These are phyloP conservation scores for Erebia epiphron DNA, from an alignment of 2,888 invertebrate species.

Conservation along the genomic window DNA sequence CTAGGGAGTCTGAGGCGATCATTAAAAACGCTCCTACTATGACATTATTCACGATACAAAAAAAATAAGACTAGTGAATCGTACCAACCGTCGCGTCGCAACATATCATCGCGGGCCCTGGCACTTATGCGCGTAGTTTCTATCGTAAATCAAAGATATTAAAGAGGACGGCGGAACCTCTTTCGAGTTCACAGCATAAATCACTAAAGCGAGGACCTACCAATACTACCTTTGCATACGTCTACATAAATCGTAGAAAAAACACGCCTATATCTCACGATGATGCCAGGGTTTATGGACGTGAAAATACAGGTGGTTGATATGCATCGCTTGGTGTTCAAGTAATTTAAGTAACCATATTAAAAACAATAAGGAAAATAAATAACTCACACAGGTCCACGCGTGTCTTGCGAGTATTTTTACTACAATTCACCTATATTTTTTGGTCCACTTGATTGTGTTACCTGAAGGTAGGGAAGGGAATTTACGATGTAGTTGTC, in stretches of 20 bases:
- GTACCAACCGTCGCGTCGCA: slow-evolving; percentile 75
- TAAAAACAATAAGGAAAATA: not conserved
- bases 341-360: not conserved
- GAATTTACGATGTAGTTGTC: no score
- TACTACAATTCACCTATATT: no score
- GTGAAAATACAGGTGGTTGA: slow-evolving; percentile 18
- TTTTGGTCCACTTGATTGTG: no score
- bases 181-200: slow-evolving; percentile 82
- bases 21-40: slow-evolving; percentile 77
- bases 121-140: slow-evolving; percentile 79
- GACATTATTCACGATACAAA: slow-evolving; percentile 77
- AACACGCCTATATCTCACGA: slow-evolving; percentile 41
- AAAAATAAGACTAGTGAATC: slow-evolving; percentile 70
- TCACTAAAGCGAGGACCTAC: slow-evolving; percentile 74
- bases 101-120: slow-evolving; percentile 78
- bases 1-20: slow-evolving; percentile 53
- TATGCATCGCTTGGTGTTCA: not conserved
- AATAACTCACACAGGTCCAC: no score
- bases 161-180: slow-evolving; percentile 81
- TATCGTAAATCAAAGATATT: slow-evolving; percentile 83
- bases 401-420: no score
- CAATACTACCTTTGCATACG: slow-evolving; percentile 73
- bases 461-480: no score
- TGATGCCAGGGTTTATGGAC: slow-evolving; percentile 36
- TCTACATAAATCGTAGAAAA: slow-evolving; percentile 69